Base-by-base conservation (phyloP, 2,888 invertebrate species). In the Tetragnatha montana region DNA sequence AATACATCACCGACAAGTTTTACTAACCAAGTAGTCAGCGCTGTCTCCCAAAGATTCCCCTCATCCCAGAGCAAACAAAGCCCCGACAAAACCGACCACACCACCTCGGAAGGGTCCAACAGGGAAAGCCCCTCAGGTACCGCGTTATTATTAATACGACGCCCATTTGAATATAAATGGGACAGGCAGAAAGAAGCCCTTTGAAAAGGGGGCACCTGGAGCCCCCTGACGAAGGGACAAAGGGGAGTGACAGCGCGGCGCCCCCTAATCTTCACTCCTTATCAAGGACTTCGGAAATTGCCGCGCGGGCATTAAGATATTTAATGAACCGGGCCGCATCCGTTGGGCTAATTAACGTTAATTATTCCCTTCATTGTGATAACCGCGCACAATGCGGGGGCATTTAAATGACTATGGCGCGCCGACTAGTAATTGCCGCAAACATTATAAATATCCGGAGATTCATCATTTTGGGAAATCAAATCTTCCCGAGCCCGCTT, bases 371-470 rank as follows among this genome's bases (percentile, higher is more conserved):
- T 80, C 86, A 86, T 86, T 86, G 86, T 86, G 86, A 86, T 86
- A 86, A 80, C 86, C 74, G 73, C 80, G 80, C 86, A 86, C 86
- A 86, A 81, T 74, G 80, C 80, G 19, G 50, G 73, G 50, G 51
- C 86, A 86, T 86, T 86, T 86, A 86, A 86, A 86, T 86, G 74
- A 86, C 86, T 86, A 86, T 86, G 86, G 86, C 86, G 86, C 80
- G 86, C 86, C 21, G 74, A 47, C 86, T 68, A 71, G 86, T 86
- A 86, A 86, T 86, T 86, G 86, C 86, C 86, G 86, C 80, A 86
- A 86, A 86, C 86, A 80, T 86, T 86, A 86, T 86, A 86, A 86
- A 86, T 86, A 86, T 86, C 80, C 86, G 86, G 86, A 80, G 86
- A 86, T 86, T 86, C 86, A 86, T 86, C 86, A 86, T 86, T 86